Evolutionary conservation across 2,797 vertebrate genomes (phyloP).

Genomic region (Eurystomus glaucurus): DNA sequence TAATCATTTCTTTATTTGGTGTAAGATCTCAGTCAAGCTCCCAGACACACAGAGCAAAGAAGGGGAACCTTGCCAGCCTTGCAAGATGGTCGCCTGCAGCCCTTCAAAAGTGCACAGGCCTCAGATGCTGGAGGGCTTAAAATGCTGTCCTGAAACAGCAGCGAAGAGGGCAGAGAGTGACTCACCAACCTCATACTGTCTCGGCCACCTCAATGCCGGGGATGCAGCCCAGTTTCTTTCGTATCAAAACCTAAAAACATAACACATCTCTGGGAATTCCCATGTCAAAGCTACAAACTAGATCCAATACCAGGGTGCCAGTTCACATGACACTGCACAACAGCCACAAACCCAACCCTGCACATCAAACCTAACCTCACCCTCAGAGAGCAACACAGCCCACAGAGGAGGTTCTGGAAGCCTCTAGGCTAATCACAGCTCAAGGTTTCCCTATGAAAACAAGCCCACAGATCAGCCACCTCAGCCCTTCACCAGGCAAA

Average conservation of each 20-base stretch:
- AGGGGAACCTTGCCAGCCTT: neutral
- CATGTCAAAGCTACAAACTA: neutral
- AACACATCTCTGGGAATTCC: neutral
- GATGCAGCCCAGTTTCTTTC: neutral
- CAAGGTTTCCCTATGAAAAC: neutral
- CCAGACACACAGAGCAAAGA: neutral
- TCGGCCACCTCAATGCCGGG: neutral
- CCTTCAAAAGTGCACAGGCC: rapidly evolving
- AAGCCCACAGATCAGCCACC: neutral
- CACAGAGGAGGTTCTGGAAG: neutral
- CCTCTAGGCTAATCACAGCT: neutral
- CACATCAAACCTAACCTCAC: neutral
- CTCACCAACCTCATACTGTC: neutral
- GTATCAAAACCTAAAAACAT: neutral
- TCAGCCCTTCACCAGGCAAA: neutral
- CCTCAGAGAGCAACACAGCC: neutral
- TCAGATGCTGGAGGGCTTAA: rapidly evolving
- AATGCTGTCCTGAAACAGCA: neutral
- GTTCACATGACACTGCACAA: neutral
- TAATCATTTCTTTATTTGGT: neutral
- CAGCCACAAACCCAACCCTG: neutral
- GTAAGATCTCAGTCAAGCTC: neutral
- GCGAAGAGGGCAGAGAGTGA: neutral
- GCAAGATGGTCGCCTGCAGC: neutral
- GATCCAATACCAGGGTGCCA: neutral